Evolutionary conservation across 2,797 vertebrate species (phyloP), one percentile per base, ranked within the genome.

Genomic region (Smutsia gigantea): DNA sequence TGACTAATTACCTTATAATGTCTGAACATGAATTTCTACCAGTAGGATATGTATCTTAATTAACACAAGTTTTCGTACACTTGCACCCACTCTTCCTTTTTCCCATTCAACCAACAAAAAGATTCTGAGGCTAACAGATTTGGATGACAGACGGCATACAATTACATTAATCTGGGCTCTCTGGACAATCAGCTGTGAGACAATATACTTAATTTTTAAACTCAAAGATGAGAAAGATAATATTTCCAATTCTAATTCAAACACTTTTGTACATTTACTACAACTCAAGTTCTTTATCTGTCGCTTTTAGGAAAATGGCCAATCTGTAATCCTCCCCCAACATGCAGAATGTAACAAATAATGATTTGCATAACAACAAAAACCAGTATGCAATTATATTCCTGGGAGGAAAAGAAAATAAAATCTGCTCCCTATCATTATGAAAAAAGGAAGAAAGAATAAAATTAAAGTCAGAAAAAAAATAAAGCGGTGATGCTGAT

Each of bases 1-100:
- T 89, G 90, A 92, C 61, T 96, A 88, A 96, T 75, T 34, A 89
- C 23, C 34, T 71, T n/a, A 78, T 84, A 78, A 94, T 79, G 39
- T 71, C 88, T 86, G 72, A 87, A 86, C 25, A 84, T 34, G 85
- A 86, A 78, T 93, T 88, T 49, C 39, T 88, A 88, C 31, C 90
- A 94, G 46, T 69, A 5, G 25, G 19, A 49, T 57, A 95, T 71
- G 59, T 21, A 23, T 55, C 82, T 90, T 96, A 97, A 96, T 90
- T 95, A 92, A 86, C 57, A 86, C 11, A 72, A 75, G 21, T 72
- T 87, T 87, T 74, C 57, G 2, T 34, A 90, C 68, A 71, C 29
- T 83, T 95, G 57, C 29, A 84, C 18, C 18, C 64, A 88, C 37
- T 81, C 71, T 89, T 74, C 39, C 27, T 63, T 87, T 94, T 49